Conservation (phyloP, 2,797 vertebrate genomes). For the Etheostoma nigrum region DNA sequence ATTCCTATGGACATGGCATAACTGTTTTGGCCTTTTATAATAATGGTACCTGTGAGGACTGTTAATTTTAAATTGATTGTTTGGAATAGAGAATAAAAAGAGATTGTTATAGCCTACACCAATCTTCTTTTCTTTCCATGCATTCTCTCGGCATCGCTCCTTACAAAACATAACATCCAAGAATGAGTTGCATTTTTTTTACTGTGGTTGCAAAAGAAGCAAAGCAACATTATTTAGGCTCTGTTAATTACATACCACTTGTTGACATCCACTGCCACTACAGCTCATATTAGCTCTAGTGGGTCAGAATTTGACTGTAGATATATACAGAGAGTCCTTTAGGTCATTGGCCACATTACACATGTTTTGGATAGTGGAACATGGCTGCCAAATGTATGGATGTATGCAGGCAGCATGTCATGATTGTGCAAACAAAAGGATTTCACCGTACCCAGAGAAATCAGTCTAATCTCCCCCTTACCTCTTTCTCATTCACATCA, state of each 20-base stretch:
- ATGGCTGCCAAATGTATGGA: constrained; percentile 10
- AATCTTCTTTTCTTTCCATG: constrained; percentile 68
- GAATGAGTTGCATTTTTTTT: neutral
- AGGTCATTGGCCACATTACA: constrained; percentile 57
- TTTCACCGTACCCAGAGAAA: constrained; percentile 9
- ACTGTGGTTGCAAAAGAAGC: neutral
- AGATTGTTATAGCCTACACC: constrained; percentile 80
- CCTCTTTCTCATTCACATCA: constrained; percentile 43
- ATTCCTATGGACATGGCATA: constrained; percentile 74
- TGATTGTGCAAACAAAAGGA: constrained; percentile 46
- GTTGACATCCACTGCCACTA: constrained; percentile 33
- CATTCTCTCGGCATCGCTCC: constrained; percentile 23
- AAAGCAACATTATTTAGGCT: constrained; percentile 22
- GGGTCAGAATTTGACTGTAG: constrained; percentile 49
- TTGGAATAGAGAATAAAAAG: constrained; percentile 85
- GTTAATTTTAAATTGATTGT: constrained; percentile 84
- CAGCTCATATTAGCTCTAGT: constrained; percentile 43
- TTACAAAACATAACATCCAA: constrained; percentile 3
- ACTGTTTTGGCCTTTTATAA: constrained; percentile 82
- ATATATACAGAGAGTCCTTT: constrained; percentile 57
- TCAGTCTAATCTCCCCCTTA: constrained; percentile 15
- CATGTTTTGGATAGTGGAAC: constrained; percentile 57
- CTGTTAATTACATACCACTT: constrained; percentile 55
- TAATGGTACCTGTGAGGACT: constrained; percentile 78
- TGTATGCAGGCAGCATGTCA: constrained; percentile 18